Conservation (phyloP, 2,797 vertebrate species). For the Galago senegalensis region DNA sequence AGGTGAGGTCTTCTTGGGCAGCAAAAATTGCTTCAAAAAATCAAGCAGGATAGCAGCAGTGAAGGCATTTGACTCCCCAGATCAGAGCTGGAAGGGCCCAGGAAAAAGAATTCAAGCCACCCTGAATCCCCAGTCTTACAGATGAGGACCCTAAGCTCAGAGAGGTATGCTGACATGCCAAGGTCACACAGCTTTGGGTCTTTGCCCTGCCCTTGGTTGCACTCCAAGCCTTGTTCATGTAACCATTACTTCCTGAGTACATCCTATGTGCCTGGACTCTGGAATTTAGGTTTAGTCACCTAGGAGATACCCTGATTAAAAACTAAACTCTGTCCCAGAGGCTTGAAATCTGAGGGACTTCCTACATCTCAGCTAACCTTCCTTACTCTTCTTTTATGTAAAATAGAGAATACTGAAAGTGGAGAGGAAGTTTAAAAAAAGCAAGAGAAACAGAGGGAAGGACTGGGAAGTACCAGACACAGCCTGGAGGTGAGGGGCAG, state of each 20-base stretch:
- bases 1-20: background rate
- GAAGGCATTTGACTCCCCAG: background rate
- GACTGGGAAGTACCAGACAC: background rate
- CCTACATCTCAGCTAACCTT: background rate
- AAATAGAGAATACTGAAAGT: background rate
- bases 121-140: background rate
- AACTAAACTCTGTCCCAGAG: background rate
- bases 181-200: background rate
- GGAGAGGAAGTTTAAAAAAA: background rate
- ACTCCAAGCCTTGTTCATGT: background rate
- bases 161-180: accelerated
- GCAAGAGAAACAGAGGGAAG: background rate
- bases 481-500: background rate
- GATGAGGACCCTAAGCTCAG: background rate
- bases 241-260: background rate
- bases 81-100: background rate
- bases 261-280: background rate
- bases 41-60: background rate
- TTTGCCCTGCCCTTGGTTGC: background rate
- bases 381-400: no score
- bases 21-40: background rate
- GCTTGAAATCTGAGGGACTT: background rate
- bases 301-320: background rate
- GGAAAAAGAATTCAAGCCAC: background rate
- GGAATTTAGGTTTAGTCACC: background rate